Evolutionary conservation across 2,113 vertebrate species (phyloP).

Genomic region (Saimiri boliviensis): DNA sequence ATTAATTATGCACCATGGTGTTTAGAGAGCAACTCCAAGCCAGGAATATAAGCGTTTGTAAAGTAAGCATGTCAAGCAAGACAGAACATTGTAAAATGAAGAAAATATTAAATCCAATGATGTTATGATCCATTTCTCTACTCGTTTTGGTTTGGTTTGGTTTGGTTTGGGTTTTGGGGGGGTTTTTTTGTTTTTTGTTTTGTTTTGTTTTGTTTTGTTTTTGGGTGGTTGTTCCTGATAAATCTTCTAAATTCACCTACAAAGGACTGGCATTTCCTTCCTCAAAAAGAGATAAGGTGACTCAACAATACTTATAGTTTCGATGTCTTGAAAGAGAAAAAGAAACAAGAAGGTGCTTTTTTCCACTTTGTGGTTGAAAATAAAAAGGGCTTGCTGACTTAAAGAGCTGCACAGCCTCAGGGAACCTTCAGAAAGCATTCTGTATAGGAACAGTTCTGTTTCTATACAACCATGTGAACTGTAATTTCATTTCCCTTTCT

Average conservation of each 20-base stretch:
- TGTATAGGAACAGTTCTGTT: constrained; percentile 30
- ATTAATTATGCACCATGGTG: constrained; percentile 82
- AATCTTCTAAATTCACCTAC: constrained; percentile 35
- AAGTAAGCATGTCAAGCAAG: constrained; percentile 83
- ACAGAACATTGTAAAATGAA: constrained; percentile 77
- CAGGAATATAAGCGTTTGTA: constrained; percentile 78
- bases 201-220: neutral
- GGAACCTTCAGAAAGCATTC: constrained; percentile 68
- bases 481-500: constrained; percentile 46
- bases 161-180: too few species aligned
- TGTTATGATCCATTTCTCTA: constrained; percentile 68
- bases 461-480: constrained; percentile 47
- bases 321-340: constrained; percentile 69
- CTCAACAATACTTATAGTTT: constrained; percentile 54
- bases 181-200: too few species aligned
- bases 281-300: constrained; percentile 57
- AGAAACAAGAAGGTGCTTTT: constrained; percentile 48
- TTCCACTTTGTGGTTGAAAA: constrained; percentile 65
- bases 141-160: too few species aligned
- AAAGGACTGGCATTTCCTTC: constrained; percentile 62
- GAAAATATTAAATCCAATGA: constrained; percentile 72
- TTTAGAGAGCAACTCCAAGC: constrained; percentile 76
- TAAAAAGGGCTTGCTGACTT: constrained; percentile 69
- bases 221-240: neutral
- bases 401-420: constrained; percentile 57